Evolutionary conservation across 1,140 invertebrate species (phyloP), one percentile per base, ranked within the genome.

Genomic region (Harpegnathos saltator): DNA sequence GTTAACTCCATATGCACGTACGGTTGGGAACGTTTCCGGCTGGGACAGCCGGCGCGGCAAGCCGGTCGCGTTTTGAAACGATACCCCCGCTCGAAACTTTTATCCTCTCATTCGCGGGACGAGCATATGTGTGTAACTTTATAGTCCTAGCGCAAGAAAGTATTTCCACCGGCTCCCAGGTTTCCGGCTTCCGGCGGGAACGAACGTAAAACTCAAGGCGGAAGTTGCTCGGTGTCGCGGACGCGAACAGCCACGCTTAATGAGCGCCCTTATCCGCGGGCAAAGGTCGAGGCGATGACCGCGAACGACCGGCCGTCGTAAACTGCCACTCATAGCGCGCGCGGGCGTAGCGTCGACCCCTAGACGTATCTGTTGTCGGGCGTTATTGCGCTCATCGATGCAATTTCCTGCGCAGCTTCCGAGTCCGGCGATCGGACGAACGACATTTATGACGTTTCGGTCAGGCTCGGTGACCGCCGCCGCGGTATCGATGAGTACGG

Each of bases 141-240:
- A 86, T 66, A 69, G 62, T 61, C 17, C 12, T n/a, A 58, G 38
- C 19, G 73, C 86, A 77, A 86, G 86, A 86, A 86, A 68, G 65
- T 87, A 78, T 38, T 61, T 50, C 54, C 56, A 17, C n/a, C 72
- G 73, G n/a, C n/a, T n/a, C n/a, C n/a, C n/a, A n/a, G n/a, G n/a
- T n/a, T n/a, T n/a, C n/a, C n/a, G 14, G 19, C 33, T 74, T 58
- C 38, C 52, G 22, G 65, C 71, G 22, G 50, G 68, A 68, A 38
- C 73, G 33, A 50, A n/a, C 29, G 63, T 38, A 38, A 58, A 69
- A 66, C 77, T 85, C 61, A 56, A 19, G 14, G 26, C 12, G 12
- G 52, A 52, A 82, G 52, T 77, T 58, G 65, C 61, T 59, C 38
- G 29, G 17, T 17, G 33, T 22, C 26, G 63, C 24, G 12, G 14